Conservation (phyloP, 2,888 invertebrate genomes). For the Polyommatus icarus region DNA sequence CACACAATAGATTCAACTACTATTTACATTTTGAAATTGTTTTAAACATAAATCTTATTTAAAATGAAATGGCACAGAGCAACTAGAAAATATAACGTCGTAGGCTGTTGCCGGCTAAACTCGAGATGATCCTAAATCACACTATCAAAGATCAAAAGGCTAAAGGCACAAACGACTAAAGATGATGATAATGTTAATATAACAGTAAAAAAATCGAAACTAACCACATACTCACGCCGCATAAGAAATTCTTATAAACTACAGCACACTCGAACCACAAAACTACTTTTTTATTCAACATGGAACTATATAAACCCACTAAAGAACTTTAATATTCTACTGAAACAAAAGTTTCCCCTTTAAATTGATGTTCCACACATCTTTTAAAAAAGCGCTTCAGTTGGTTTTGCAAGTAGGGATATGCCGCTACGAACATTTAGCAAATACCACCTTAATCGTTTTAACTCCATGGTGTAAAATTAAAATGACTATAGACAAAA, state of each 20-base stretch:
- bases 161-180: too few species aligned
- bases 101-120: too few species aligned
- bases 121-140: too few species aligned
- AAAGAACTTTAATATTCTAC: constrained; percentile 18
- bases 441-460: neutral
- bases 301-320: constrained; percentile 9
- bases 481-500: too few species aligned
- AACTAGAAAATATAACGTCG: too few species aligned
- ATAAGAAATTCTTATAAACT: neutral
- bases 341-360: constrained; percentile 20
- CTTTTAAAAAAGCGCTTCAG: constrained; percentile 20
- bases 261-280: neutral
- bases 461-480: too few species aligned
- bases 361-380: constrained; percentile 18
- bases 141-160: too few species aligned
- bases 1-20: neutral
- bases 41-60: neutral
- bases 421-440: neutral
- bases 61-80: too few species aligned
- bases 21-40: neutral
- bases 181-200: too few species aligned
- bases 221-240: too few species aligned
- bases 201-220: too few species aligned
- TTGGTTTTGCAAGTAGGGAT: neutral
- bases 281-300: constrained; percentile 9